These are phyloP conservation scores for Pandemis cinnamomeana DNA, from an alignment of 2,888 invertebrate species.

Conservation along the genomic window DNA sequence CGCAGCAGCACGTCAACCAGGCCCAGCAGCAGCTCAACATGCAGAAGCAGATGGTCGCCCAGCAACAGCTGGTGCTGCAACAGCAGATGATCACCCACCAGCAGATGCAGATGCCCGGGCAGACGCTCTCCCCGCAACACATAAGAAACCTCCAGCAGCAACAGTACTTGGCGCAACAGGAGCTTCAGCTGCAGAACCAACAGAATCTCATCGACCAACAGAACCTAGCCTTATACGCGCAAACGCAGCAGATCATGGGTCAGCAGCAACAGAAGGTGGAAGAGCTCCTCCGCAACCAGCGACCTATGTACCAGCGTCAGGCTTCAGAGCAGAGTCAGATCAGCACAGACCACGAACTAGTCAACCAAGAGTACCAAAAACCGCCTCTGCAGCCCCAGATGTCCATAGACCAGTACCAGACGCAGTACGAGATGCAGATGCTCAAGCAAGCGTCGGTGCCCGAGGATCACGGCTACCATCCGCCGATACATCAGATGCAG, in stretches of 20 bases:
- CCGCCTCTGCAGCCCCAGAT: constrained; percentile 70
- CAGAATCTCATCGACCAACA: constrained; percentile 85
- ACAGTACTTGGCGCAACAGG: constrained; percentile 81
- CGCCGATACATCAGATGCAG: constrained; percentile 68
- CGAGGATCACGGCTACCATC: constrained; percentile 69
- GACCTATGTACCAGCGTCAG: constrained; percentile 75
- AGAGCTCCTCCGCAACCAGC: constrained; percentile 69
- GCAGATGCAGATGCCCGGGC: constrained; percentile 75
- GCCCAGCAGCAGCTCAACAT: constrained; percentile 79
- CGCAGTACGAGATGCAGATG: constrained; percentile 63
- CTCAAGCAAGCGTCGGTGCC: constrained; percentile 66
- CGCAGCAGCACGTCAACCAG: constrained; percentile 75
- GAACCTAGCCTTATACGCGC: constrained; percentile 79
- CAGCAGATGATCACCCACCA: constrained; percentile 79
- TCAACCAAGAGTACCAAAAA: constrained; percentile 64
- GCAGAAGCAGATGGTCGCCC: constrained; percentile 79
- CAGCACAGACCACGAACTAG: constrained; percentile 60
- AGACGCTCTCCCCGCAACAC: constrained; percentile 77
- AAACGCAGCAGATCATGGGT: constrained; percentile 80
- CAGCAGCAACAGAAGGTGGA: constrained; percentile 82
- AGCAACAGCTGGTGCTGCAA: constrained; percentile 78
- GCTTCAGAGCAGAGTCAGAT: constrained; percentile 79
- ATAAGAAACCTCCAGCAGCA: constrained; percentile 77
- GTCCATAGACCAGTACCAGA: constrained; percentile 72
- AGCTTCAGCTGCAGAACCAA: constrained; percentile 79